Percentiles rank a stretch among this genome's conserved stretches.
Conservation (phyloP, 92 coral and sea anemone species). For the Zoanthus solanderi region DNA sequence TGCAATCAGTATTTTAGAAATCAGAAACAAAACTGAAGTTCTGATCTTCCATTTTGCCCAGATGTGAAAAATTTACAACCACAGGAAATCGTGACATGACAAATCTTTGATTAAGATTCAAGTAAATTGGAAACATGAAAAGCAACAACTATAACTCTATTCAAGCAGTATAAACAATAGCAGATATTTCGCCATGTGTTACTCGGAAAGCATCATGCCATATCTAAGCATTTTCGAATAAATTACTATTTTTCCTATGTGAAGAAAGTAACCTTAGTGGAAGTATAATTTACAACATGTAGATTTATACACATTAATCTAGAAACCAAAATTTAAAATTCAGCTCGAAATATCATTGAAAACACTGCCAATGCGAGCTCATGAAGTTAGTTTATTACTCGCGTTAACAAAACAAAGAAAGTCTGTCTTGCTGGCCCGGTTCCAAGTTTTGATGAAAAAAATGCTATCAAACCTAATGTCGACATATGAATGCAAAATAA, state of each 20-base stretch:
- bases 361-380: neutral
- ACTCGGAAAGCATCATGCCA: neutral
- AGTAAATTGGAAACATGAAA: neutral
- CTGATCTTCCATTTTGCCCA: neutral
- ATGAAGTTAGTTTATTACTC: neutral
- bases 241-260: neutral
- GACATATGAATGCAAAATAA: neutral
- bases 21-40: neutral
- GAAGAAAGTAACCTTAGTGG: neutral
- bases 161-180: neutral
- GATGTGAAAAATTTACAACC: neutral
- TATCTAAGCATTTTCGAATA: neutral
- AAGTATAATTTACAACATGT: too few species aligned
- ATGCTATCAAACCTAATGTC: neutral
- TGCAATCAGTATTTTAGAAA: conserved; percentile 2
- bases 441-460: conserved; percentile 12
- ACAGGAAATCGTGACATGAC: neutral
- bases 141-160: neutral
- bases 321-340: too few species aligned
- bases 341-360: too few species aligned
- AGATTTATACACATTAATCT: too few species aligned
- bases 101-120: neutral
- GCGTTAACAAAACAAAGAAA: conserved; percentile 3
- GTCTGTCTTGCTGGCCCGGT: neutral
- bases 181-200: neutral